Conservation (phyloP, 2,888 invertebrate genomes). For the Eupithecia abbreviata region DNA sequence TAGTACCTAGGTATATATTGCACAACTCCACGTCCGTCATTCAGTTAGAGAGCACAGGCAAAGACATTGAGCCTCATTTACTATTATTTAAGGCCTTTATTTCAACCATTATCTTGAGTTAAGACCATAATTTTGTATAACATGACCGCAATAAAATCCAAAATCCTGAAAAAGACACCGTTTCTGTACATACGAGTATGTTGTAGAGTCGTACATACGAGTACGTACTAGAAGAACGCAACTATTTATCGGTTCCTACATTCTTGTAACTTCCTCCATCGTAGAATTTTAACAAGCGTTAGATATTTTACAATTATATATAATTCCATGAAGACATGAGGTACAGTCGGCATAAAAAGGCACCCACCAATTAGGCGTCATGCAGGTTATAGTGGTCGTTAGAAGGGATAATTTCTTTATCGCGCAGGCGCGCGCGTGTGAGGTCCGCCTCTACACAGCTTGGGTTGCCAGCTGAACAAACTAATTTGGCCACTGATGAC, state of each 20-base stretch:
- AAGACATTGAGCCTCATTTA: too few relatives aligned
- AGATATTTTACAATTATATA: not conserved
- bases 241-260: not conserved
- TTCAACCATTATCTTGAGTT: too few relatives aligned
- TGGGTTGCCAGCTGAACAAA: slow-evolving; percentile 25
- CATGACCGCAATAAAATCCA: not conserved
- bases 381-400: slow-evolving; percentile 63
- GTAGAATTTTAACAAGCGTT: not conserved
- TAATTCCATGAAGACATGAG: slow-evolving; percentile 9
- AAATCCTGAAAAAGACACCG: not conserved
- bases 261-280: not conserved
- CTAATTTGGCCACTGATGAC: not conserved
- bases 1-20: too few relatives aligned
- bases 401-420: slow-evolving; percentile 78
- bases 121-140: not conserved
- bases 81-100: too few relatives aligned
- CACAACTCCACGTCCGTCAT: too few relatives aligned
- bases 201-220: too few relatives aligned
- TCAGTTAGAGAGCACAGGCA: too few relatives aligned
- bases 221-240: not conserved
- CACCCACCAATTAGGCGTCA: slow-evolving; percentile 63
- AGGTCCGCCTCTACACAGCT: slow-evolving; percentile 56
- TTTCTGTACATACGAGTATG: not conserved
- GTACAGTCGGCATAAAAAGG: slow-evolving; percentile 32
- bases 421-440: slow-evolving; percentile 63